Evolutionary conservation across 2,888 invertebrate genomes (phyloP).

Genomic region (Platycheirus rosarum): DNA sequence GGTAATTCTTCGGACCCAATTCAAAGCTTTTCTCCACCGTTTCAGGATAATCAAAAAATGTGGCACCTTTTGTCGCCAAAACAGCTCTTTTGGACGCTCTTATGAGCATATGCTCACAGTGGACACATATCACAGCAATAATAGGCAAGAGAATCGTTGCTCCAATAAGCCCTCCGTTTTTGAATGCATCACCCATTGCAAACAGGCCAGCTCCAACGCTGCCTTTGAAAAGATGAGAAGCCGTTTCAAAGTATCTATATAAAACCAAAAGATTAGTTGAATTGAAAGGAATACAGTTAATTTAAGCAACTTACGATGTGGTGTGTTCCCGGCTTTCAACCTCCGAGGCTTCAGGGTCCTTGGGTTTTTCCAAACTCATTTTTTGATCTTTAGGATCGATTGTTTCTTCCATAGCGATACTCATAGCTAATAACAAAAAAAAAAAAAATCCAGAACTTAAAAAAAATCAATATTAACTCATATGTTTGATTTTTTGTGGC

Average conservation of each 20-base stretch:
- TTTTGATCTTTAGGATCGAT: slow-evolving; percentile 4
- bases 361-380: slow-evolving; percentile 11
- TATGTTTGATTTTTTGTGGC: slow-evolving; percentile 8
- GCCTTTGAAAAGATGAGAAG: slow-evolving; percentile 95
- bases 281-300: background rate
- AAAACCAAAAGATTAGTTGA: background rate
- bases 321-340: slow-evolving; percentile 40
- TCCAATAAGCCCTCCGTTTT: slow-evolving; percentile 93
- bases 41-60: slow-evolving; percentile 90
- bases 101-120: slow-evolving; percentile 95
- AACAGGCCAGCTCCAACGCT: slow-evolving; percentile 97
- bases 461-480: background rate
- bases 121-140: slow-evolving; percentile 95
- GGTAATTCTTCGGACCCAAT: slow-evolving; percentile 86
- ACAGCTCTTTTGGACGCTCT: slow-evolving; percentile 78
- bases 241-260: slow-evolving; percentile 89
- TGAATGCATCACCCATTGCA: slow-evolving; percentile 97
- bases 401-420: slow-evolving; percentile 31
- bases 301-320: slow-evolving; percentile 55
- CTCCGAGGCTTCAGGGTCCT: slow-evolving; percentile 40
- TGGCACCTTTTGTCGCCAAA: slow-evolving; percentile 78
- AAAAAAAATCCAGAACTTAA: slow-evolving; percentile 1
- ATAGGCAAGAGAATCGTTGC: slow-evolving; percentile 89
- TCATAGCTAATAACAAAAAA: too few relatives aligned
- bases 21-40: slow-evolving; percentile 92